Evolutionary conservation across 2,888 invertebrate genomes (phyloP), one percentile per base, ranked within the genome.

Genomic region (Thymelicus acteon): DNA sequence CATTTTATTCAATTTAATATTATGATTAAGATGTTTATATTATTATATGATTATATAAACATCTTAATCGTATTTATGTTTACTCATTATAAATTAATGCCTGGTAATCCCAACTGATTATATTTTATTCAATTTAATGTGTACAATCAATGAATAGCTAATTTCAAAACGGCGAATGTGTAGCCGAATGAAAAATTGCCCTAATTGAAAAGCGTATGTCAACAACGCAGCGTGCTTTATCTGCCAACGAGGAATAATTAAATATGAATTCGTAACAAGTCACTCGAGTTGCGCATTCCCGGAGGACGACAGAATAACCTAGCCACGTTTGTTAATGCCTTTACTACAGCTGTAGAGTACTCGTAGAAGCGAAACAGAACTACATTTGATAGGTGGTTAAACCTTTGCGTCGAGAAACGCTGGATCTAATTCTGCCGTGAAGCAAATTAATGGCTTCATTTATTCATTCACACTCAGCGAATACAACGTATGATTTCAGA

Each of bases 221-320:
- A 75, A 75, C 75, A 72, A 71, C 58, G 73, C 71, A 57, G 72
- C 58, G 67, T 70, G 79, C 79, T 83, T 82, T 76, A 74, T 79
- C 72, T 77, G 77, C 74, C 73, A 76, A 77, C 76, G 74, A 76
- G 71, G 74, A 77, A 78, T 83, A 86, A 87, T 87, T 85, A 84
- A 85, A 85, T 85, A 79, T 80, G 80, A 83, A 85, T 85, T 83
- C 82, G 85, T 85, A 85, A 83, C 83, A 82, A 82, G 80, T 80
- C 78, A 79, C 52, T 61, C 61, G 67, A 60, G 57, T 37, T 49
- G 40, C n/a, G 37, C 54, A 44, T 54, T 54, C 52, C 49, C 67
- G 24, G 31, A 44, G 61, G 61, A 61, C 7, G 19, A 44, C 6
- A 10, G 64, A 13, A 40, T 47, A 37, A n/a, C 48, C 48, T n/a